phyloP scores from a whole-genome alignment of 2,113 vertebrate species.

The Tenrec ecaudatus region DNA sequence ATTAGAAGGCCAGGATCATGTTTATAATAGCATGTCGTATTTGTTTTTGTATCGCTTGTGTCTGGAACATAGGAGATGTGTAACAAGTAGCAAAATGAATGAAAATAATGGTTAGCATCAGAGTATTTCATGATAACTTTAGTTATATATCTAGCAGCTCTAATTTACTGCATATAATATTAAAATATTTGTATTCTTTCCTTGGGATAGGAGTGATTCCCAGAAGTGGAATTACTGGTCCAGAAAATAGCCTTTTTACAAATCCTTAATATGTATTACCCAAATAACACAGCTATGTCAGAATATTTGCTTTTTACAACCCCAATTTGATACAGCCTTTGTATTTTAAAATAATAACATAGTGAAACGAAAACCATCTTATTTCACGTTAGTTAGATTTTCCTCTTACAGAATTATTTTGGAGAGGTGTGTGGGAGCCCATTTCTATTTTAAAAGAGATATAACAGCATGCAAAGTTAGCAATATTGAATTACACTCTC shows the following conservation, averaged over 20 bases:
- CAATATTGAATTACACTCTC: constrained; percentile 28
- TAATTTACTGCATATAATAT: no score
- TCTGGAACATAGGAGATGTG: no score
- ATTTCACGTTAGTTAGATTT: neutral
- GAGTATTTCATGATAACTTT: no score
- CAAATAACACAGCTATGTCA: neutral
- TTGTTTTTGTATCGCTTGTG: no score
- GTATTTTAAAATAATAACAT: constrained; percentile 17
- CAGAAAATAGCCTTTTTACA: constrained; percentile 3
- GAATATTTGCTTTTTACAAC: constrained; percentile 45
- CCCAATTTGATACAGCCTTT: constrained; percentile 17
- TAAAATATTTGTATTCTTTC: neutral
- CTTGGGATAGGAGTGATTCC: neutral
- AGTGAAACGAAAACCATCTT: neutral
- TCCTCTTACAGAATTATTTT: constrained; percentile 4
- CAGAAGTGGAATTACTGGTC: neutral
- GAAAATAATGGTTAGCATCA: no score
- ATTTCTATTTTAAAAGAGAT: constrained; percentile 50
- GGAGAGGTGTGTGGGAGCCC: neutral
- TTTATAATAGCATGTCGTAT: no score
- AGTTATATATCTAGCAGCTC: no score
- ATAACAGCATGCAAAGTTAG: neutral
- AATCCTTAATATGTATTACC: neutral
- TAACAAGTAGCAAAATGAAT: no score
- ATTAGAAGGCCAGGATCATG: no score